Percentiles rank a stretch among this genome's conserved stretches.
These are phyloP conservation scores for Idaea biselata DNA, from an alignment of 2,888 invertebrate species.

Conservation along the genomic window DNA sequence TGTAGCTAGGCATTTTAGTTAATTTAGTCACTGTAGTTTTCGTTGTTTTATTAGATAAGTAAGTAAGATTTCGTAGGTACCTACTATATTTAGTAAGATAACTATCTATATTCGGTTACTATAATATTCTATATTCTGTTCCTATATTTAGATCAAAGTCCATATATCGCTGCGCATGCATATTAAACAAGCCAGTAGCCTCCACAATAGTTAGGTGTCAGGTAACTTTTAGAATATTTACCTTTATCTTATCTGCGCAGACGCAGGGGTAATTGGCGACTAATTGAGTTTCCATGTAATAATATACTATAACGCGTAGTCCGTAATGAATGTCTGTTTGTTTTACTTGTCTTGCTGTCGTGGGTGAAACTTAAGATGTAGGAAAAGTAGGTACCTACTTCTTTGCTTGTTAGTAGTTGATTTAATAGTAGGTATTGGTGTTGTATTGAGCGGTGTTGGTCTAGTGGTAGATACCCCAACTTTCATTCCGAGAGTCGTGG, in stretches of 20 bases:
- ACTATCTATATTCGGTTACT: too few relatives aligned
- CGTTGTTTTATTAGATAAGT: too few relatives aligned
- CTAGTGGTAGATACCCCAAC: too few relatives aligned
- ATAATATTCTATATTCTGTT: too few relatives aligned
- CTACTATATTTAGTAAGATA: too few relatives aligned
- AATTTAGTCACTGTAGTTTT: too few relatives aligned
- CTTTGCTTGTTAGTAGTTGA: neutral
- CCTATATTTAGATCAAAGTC: neutral
- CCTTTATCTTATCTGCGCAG: slow-evolving; percentile 58
- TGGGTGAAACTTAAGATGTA: neutral
- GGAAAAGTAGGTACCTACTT: neutral
- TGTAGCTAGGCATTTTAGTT: too few relatives aligned
- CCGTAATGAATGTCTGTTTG: slow-evolving; percentile 35
- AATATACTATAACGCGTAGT: slow-evolving; percentile 53
- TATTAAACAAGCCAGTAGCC: neutral
- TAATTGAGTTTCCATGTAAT: slow-evolving; percentile 76
- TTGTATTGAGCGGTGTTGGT: too few relatives aligned
- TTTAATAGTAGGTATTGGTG: neutral
- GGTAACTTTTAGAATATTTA: slow-evolving; percentile 63
- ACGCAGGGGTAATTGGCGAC: slow-evolving; percentile 60
- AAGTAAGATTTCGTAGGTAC: too few relatives aligned
- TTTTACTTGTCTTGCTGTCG: neutral
- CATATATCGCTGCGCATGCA: neutral
- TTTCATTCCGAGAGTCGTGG: too few relatives aligned
- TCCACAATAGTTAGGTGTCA: slow-evolving; percentile 55